Evolutionary conservation across 2,797 vertebrate species (phyloP), one percentile per base, ranked within the genome.

Genomic region (Harpagifer antarcticus): DNA sequence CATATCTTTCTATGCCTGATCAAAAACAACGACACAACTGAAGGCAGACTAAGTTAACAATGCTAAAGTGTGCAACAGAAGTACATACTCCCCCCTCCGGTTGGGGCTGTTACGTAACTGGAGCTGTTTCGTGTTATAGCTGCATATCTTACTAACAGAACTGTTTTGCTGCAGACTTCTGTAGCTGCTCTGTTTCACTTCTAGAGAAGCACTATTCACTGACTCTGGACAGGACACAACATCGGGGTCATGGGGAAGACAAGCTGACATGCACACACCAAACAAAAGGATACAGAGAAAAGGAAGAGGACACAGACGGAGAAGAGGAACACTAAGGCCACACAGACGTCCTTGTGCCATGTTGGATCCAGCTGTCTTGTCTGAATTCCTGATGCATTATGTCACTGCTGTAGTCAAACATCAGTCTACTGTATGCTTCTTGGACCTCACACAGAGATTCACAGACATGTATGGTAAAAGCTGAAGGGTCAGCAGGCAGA

Each of bases 131-230:
- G 79, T 72, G 75, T 88, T 78, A 72, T 20, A 27, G 70, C 53
- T 76, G 80, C 47, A 66, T 80, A 55, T 88, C 64, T 79, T 70
- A 67, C 75, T 52, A 75, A 60, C 81, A 66, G 72, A 37, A 70
- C 43, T 81, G 78, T 87, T 89, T 76, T 78, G 82, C 86, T 83
- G 76, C 79, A 87, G 83, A 90, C 78, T 64, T 90, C 76, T 91
- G 88, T 86, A 52, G 86, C 72, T 3, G 74, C 86, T 86, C 88
- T 91, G 90, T 93, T 90, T 83, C 64, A 64, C 76, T 72, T 59
- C 86, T 56, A 89, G 82, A 91, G 80, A 63, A 67, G 60, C 23
- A 31, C 83, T 73, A 81, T 91, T 90, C 83, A 85, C 62, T 3
- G 68, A 72, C 63, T 76, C 74, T 45, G 66, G 80, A 85, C 70